These are phyloP conservation scores for Eupristina koningsbergeri DNA, from an alignment of 1,140 invertebrate genomes.

Conservation along the genomic window DNA sequence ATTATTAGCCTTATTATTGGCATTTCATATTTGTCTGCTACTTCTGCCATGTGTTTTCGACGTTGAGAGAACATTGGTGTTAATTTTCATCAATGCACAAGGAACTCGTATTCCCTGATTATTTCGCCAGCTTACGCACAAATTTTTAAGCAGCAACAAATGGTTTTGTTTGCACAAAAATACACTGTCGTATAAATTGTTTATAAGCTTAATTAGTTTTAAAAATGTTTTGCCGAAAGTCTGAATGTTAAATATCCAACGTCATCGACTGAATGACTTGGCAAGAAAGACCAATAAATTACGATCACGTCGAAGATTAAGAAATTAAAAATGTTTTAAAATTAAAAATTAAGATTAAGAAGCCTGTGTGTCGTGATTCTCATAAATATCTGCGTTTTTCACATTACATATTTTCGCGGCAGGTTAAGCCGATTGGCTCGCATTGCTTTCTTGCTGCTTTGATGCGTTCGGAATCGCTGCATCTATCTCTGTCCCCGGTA, in stretches of 20 bases:
- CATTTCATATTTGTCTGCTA: too few relatives aligned
- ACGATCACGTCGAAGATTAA: slow-evolving; percentile 73
- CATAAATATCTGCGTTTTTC: slow-evolving; percentile 73
- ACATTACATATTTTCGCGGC: slow-evolving; percentile 62
- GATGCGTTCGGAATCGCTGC: slow-evolving; percentile 65
- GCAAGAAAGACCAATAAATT: slow-evolving; percentile 68
- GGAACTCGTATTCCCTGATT: too few relatives aligned
- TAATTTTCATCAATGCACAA: too few relatives aligned
- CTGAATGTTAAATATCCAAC: slow-evolving; percentile 5
- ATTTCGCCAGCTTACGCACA: too few relatives aligned
- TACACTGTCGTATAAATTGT: background rate
- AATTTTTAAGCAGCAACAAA: too few relatives aligned
- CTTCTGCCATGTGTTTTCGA: too few relatives aligned
- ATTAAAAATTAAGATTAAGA: too few relatives aligned
- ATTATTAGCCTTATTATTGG: too few relatives aligned
- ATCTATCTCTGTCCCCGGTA: slow-evolving; percentile 22
- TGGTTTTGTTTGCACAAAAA: background rate
- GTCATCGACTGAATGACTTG: slow-evolving; percentile 50
- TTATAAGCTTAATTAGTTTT: background rate
- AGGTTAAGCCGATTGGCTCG: slow-evolving; percentile 73
- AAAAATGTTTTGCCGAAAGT: background rate
- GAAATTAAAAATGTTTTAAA: too few relatives aligned
- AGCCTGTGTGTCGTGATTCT: slow-evolving; percentile 71
- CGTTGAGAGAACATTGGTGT: too few relatives aligned
- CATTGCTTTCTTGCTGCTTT: slow-evolving; percentile 53